A percentile compares a stretch with the other conserved stretches of the same genome.
phyloP scores from a whole-genome alignment of 64 coral and sea anemone species.

The Trachythela sp. region DNA sequence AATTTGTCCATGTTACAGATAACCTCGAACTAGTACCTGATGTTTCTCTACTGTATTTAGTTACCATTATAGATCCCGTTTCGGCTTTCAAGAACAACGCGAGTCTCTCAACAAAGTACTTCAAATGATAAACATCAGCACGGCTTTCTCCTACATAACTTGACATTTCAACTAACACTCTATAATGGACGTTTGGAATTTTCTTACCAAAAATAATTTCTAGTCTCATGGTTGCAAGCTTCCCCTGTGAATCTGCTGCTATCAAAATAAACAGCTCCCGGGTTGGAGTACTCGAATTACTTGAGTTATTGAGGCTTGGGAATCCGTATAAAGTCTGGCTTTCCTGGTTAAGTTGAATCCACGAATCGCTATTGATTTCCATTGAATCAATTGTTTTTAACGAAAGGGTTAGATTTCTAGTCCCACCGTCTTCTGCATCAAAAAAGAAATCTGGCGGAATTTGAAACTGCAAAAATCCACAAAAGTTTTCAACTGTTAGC shows the following conservation, averaged over 20 bases:
- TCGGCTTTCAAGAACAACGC: background rate
- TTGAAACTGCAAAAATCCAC: slow-evolving; percentile 21
- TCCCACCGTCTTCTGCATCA: slow-evolving; percentile 34
- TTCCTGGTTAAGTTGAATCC: slow-evolving; percentile 29
- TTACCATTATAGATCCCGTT: background rate
- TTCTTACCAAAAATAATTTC: background rate
- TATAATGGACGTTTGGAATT: background rate
- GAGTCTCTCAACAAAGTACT: slow-evolving; percentile 23
- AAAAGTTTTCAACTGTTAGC: slow-evolving; percentile 23
- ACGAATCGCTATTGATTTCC: slow-evolving; percentile 25
- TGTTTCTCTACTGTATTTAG: background rate
- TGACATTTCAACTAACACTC: background rate
- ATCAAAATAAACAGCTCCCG: slow-evolving; percentile 1
- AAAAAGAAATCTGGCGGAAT: slow-evolving; percentile 27
- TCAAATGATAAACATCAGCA: background rate
- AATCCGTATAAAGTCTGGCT: slow-evolving; percentile 33
- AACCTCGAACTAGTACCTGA: background rate
- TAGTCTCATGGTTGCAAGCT: background rate
- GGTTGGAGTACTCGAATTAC: slow-evolving; percentile 21
- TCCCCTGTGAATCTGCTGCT: slow-evolving; percentile 35
- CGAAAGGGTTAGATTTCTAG: slow-evolving; percentile 37
- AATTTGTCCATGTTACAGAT: slow-evolving; percentile 42
- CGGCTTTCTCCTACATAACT: background rate
- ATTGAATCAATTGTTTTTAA: slow-evolving; percentile 2
- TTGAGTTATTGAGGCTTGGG: background rate